Evolutionary conservation across 1,140 invertebrate genomes (phyloP), one percentile per base, ranked within the genome.

Genomic region (Tigriopus japonicus): DNA sequence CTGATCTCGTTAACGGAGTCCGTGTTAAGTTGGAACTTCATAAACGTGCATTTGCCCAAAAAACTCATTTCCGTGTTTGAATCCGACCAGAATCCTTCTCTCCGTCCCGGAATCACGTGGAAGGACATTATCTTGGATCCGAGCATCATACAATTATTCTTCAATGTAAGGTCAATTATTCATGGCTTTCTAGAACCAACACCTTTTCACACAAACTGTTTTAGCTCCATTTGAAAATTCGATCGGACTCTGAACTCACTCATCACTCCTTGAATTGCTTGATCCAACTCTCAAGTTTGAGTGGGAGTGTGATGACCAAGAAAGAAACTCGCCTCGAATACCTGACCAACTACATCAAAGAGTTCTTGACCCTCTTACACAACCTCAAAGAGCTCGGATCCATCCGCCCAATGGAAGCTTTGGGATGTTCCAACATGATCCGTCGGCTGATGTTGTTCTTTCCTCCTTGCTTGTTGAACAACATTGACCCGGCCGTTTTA

Each of bases 181-280:
- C 54, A 56, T 59, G 14, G 21, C 10, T 14, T 15, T 55, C 42
- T 14, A 52, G 52, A 43, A 53, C 1, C 59, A 28, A 53, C 40
- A 21, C 42, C 64, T 63, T 62, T 52, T 65, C n/a, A n/a, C n/a
- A n/a, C n/a, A n/a, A n/a, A n/a, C n/a, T 63, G 59, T 69, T 69
- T 28, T 64, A 85, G 72, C 74, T 89, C 55, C 86, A 89, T 70
- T 81, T 82, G 77, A 84, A 86, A 75, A 79, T 88, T 10, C 74
- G 86, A 43, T 76, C 78, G 28, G 79, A 84, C 67, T 79, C 81
- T 12, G 79, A 84, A 45, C 72, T 90, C 63, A 77, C 81, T 42
- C 82, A 85, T 71, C 81, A 84, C 64, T 81, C 83, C 10, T 69
- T 88, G 17, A 83, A 78, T 60, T 89, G 87, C 72, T 73, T 92